Percentiles rank a stretch among this genome's conserved stretches.
These are phyloP conservation scores for Melanocharis versteri DNA, from an alignment of 2,113 vertebrate species.

Conservation along the genomic window DNA sequence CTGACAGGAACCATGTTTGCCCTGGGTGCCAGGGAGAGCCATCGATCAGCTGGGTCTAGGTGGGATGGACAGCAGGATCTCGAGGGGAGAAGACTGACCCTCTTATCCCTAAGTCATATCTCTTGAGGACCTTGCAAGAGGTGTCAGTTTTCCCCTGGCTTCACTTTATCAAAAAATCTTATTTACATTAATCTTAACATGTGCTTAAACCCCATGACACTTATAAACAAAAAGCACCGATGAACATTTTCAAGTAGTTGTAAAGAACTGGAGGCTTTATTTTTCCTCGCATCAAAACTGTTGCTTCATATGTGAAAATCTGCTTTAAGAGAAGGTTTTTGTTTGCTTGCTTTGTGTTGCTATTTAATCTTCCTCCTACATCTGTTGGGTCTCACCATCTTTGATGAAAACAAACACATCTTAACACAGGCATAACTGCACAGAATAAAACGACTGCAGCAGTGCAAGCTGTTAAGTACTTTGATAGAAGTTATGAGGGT, in stretches of 20 bases:
- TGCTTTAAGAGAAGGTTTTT: not conserved
- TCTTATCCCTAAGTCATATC: not conserved
- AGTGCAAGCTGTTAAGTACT: not conserved
- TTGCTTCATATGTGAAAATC: not conserved
- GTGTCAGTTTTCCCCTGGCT: not conserved
- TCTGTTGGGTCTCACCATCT: not conserved
- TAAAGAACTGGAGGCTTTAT: not conserved
- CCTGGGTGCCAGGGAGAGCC: accelerated
- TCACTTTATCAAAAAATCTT: not conserved
- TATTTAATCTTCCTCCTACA: not conserved
- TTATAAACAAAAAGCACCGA: not conserved
- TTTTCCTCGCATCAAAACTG: not conserved
- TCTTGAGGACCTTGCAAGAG: not conserved
- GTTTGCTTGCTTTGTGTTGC: not conserved
- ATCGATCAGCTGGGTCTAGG: not conserved
- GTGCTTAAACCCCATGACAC: not conserved
- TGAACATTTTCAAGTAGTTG: not conserved
- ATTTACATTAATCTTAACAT: not conserved
- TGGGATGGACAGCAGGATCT: not conserved
- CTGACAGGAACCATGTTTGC: accelerated
- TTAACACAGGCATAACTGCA: not conserved
- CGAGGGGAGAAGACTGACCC: accelerated
- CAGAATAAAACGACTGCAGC: not conserved
- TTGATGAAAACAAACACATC: not conserved
- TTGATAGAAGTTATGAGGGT: accelerated